Evolutionary conservation across 2,888 invertebrate species (phyloP), one percentile per base, ranked within the genome.

Genomic region (Candidula unifasciata): DNA sequence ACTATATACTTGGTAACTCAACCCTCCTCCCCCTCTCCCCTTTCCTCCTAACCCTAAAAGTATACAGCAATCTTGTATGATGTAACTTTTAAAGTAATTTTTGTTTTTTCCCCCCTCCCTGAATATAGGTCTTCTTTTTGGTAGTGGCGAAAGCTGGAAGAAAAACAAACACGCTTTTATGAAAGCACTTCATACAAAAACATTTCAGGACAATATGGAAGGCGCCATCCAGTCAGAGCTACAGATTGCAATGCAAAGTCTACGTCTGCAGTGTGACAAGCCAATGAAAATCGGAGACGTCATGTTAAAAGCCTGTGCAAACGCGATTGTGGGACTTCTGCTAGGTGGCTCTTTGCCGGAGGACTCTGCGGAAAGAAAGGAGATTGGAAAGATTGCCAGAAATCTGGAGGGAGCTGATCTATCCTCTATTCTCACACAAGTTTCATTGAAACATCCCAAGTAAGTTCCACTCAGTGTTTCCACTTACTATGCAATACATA

Each of bases 121-220:
- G 1, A n/a, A n/a, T 35, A 33, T 33, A 88, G 88, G 88, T 44
- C 76, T 88, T 27, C 85, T 88, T 24, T 88, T 88, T 79, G 88
- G 88, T 8, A 81, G 77, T 30, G 88, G 88, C 13, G 80, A 86
- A 16, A 37, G 54, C 68, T 88, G 88, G 88, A 74, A 80, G 69
- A 82, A 82, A 60, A 88, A 88, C 83, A 86, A 86, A 18, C 73
- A 60, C 24, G 85, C 86, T 33, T 84, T 85, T 60, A 68, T 81
- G 57, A 69, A 84, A 44, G 84, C 82, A 16, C 57, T 86, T 52
- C 82, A 84, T 64, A 85, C 80, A 16, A 44, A 35, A 3, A 83
- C 86, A n/a, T 68, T 84, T 8, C 10, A 66, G 37, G 83, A 80
- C n/a, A 33, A 76, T 24, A 84, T 85, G 80, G 86, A 87, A 27